phyloP scores from a whole-genome alignment of 2,113 vertebrate genomes.

The Phalacrocorax aristotelis region DNA sequence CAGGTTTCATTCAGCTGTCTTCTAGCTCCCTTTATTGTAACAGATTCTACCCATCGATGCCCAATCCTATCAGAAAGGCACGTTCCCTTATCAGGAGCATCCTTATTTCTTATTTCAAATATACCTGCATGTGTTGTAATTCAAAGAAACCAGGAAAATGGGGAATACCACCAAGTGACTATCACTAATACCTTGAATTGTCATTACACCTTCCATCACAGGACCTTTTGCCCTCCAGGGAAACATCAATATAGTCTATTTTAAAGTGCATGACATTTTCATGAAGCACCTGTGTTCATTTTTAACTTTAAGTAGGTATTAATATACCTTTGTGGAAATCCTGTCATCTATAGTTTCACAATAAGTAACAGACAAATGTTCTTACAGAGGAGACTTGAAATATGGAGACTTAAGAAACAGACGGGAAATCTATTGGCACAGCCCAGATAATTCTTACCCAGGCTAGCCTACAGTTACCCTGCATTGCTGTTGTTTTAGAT shows the following conservation, averaged over 20 bases:
- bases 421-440: not conserved
- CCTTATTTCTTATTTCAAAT: not conserved
- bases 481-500: not conserved
- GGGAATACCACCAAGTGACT: not conserved
- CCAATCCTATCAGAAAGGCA: not conserved
- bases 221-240: not conserved
- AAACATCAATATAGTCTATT: not conserved
- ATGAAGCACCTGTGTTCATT: not conserved
- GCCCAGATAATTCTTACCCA: not conserved
- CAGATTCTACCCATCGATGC: not conserved
- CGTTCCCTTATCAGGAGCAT: rapidly evolving
- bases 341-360: not conserved
- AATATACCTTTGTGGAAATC: not conserved
- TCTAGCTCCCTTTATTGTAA: not conserved
- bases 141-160: not conserved
- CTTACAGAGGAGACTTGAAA: not conserved
- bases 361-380: not conserved
- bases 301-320: not conserved
- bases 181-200: not conserved
- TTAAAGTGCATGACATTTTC: not conserved
- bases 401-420: not conserved
- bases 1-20: not conserved
- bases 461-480: not conserved
- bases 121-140: not conserved
- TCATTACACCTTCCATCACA: not conserved